Base-by-base conservation (phyloP, 2,888 invertebrate species). In the Scaptomyza cyrtandrae region DNA sequence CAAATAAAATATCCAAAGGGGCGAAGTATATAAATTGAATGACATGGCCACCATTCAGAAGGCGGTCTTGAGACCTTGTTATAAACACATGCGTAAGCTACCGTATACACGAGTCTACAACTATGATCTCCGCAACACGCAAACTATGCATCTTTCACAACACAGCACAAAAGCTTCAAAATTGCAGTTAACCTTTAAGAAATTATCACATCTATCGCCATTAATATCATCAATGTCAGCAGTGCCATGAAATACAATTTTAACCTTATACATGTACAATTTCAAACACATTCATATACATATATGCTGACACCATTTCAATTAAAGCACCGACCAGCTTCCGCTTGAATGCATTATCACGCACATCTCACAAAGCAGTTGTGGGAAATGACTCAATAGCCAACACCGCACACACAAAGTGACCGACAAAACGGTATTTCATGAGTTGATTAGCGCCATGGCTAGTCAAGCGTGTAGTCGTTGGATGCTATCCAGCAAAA, bases 1-100 rank as follows among this genome's bases (percentile, higher is more conserved):
- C 75, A 78, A 68, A 75, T 66, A 39, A 73, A 77, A 73, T 77
- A 60, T 44, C 65, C 52, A 59, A 53, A 35, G 60, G 56, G 70
- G 43, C 55, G 58, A 67, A 77, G 74, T 83, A 80, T 83, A 29
- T 73, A 56, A 73, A 71, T 68, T 71, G 61, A 81, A 72, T 85
- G 78, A 64, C 81, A 81, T 46, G 31, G 52, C 64, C 48, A 35
- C 37, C 50, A 43, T 14, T 53, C 13, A 35, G 2, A 44, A 49
- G 55, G 50, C 31, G 58, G 29, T 29, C 6, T 13, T n/a, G 11
- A n/a, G 45, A 37, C 53, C 33, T 24, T 5, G 16, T 63, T 14
- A 14, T 35, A 14, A 27, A 50, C 24, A 33, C 14, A 50, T 60
- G 6, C 6, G n/a, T 37, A 27, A n/a, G n/a, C 13, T 19, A 44